Base-by-base conservation (phyloP, 2,113 vertebrate genomes). In the Halcyon malimbica region DNA sequence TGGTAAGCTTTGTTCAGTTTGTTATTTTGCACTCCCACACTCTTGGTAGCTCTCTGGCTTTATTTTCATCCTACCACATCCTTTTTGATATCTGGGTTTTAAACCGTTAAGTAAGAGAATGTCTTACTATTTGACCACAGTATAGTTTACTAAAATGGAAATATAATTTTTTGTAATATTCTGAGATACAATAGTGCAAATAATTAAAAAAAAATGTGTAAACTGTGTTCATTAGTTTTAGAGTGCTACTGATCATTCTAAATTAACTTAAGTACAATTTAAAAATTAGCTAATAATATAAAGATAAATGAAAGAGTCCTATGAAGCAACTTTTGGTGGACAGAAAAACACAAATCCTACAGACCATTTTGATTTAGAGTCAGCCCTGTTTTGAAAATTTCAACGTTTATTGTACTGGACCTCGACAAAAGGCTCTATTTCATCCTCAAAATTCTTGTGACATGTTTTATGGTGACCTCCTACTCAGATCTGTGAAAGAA, bases 401-500 rank as follows among this genome's bases (percentile, higher is more conserved):
- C 50, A 56, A 9, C 42, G 5, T 11, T 64, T 41, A 67, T 94
- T 90, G 41, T 53, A 69, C 19, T 70, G 68, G 63, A 41, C 68
- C 35, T 81, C n/a, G 68, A 37, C 28, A 77, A 90, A 87, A 74
- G 37, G 28, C 37, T 85, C 41, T 70, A 5, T 91, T 97, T 97
- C 95, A 96, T 92, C 89, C 94, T 83, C 48, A 91, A 53, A 76
- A 87, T 65, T 96, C 82, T 94, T 94, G 82, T 96, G 94, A 95
- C 83, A 77, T 85, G 83, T n/a, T 79, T 91, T 95, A 82, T 53
- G 54, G 77, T 97, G 96, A 96, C 95, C 95, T 98, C 95, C 96
- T 97, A 92, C 87, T 96, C 96, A 83, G 74, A 96, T 88, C 83
- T 81, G 87, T 95, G 92, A 95, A 96, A 96, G 71, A 96, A 94